phyloP scores from a whole-genome alignment of 2,888 invertebrate genomes.

The Chrysolina americana region DNA sequence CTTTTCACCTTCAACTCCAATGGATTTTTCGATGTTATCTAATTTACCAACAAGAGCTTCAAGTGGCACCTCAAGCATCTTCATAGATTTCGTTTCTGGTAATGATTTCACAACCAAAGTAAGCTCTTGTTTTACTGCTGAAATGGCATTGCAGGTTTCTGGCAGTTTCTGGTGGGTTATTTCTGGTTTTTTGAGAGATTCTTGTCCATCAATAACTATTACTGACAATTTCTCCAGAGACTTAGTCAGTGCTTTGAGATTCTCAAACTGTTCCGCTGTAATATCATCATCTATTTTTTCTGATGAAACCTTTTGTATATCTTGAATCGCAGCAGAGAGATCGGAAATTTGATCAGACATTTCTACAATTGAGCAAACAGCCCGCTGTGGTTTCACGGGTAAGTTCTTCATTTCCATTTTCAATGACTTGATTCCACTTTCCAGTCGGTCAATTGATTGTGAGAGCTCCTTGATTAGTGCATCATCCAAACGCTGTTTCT shows the following conservation, averaged over 20 bases:
- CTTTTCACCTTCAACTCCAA: neutral
- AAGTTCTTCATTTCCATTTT: neutral
- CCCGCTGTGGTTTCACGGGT: neutral
- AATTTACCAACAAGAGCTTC: constrained; percentile 40
- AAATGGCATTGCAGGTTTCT: constrained; percentile 23
- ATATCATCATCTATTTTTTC: neutral
- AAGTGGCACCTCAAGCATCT: constrained; percentile 37
- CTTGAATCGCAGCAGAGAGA: neutral
- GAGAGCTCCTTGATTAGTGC: neutral
- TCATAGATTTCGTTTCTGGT: constrained; percentile 27
- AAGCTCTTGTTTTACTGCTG: constrained; percentile 25
- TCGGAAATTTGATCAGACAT: neutral
- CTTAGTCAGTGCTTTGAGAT: neutral
- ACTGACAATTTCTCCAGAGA: neutral
- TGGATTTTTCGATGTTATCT: constrained; percentile 7
- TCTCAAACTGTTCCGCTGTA: neutral
- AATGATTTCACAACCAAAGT: neutral
- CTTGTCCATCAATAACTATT: constrained; percentile 23
- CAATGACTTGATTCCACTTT: neutral
- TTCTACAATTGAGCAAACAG: neutral
- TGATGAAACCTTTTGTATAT: neutral
- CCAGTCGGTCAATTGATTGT: neutral
- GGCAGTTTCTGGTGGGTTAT: neutral
- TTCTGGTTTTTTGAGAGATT: constrained; percentile 26
- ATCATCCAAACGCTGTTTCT: neutral